Evolutionary conservation across 2,113 vertebrate genomes (phyloP).

Genomic region (Aleadryas rufinucha): DNA sequence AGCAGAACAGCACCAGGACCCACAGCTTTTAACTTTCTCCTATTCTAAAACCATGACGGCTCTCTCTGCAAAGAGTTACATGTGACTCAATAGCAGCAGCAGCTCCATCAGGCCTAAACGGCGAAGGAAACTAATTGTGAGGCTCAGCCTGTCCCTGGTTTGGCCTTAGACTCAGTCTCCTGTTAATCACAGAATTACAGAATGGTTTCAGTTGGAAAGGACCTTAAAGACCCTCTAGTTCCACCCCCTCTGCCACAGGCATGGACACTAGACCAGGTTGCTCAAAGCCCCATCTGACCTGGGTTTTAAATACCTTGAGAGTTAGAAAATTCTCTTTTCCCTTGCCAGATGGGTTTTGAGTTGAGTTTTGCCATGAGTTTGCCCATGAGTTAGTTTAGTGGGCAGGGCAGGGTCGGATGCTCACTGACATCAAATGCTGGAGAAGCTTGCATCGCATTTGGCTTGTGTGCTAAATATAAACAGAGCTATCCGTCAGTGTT

Average conservation of each 20-base stretch:
- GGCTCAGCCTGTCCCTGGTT: background rate
- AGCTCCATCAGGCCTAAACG: fast-evolving
- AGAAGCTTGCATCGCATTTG: background rate
- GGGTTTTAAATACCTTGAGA: background rate
- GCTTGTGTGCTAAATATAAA: background rate
- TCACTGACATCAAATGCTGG: background rate
- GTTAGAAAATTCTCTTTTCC: background rate
- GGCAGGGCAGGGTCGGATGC: background rate
- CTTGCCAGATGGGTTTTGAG: background rate
- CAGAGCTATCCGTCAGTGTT: background rate
- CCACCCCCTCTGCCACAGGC: background rate
- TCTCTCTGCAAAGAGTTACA: background rate
- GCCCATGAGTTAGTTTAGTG: background rate
- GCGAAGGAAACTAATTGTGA: background rate
- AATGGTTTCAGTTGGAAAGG: background rate
- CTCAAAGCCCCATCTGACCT: background rate
- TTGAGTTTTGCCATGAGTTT: background rate
- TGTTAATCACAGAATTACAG: background rate
- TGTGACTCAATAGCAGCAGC: background rate
- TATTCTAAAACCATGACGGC: background rate
- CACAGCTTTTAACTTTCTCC: background rate
- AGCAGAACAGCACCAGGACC: background rate
- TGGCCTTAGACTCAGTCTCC: background rate
- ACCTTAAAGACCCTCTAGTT: background rate
- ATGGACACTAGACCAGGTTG: background rate